Conservation (phyloP, 2,888 invertebrate genomes). For the Pammene fasciana region DNA sequence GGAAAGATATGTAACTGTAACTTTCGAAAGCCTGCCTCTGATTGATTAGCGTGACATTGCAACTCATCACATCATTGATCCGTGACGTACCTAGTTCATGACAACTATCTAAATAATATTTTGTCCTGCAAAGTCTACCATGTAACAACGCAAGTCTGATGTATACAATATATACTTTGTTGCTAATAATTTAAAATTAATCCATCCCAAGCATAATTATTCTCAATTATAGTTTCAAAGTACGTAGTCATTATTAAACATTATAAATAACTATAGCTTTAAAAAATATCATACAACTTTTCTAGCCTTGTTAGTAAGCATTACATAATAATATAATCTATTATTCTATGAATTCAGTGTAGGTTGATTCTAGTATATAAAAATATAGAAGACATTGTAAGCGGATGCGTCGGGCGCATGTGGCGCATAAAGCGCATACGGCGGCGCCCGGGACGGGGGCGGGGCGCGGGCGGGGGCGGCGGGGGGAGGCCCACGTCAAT, state of each 20-base stretch:
- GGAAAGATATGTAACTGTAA: conserved; percentile 27
- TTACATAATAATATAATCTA: conserved; percentile 57
- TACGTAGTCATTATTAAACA: conserved; percentile 55
- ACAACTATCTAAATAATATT: conserved; percentile 15
- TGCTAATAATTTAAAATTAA: conserved; percentile 39
- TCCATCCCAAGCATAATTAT: conserved; percentile 38
- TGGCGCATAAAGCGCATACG: conserved; percentile 43
- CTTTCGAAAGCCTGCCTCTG: conserved; percentile 22
- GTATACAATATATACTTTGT: conserved; percentile 9
- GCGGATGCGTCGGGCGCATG: conserved; percentile 48
- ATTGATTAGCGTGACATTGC: conserved; percentile 6
- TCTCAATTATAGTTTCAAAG: conserved; percentile 36
- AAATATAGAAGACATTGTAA: conserved; percentile 64
- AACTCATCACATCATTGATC: conserved; percentile 17
- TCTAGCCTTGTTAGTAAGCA: conserved; percentile 66
- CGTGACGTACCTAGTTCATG: conserved; percentile 14
- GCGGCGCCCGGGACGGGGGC: conserved; percentile 44
- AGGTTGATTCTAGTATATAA: conserved; percentile 70
- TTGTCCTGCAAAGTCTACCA: conserved; percentile 15
- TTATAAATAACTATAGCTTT: conserved; percentile 66
- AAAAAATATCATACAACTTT: conserved; percentile 72
- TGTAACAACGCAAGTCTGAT: conserved; percentile 30
- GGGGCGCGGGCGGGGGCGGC: conserved; percentile 50
- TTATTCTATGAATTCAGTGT: conserved; percentile 61
- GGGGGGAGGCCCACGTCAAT: conserved; percentile 66